Evolutionary conservation across 2,888 invertebrate genomes (phyloP).

Genomic region (Cyclophora punctaria): DNA sequence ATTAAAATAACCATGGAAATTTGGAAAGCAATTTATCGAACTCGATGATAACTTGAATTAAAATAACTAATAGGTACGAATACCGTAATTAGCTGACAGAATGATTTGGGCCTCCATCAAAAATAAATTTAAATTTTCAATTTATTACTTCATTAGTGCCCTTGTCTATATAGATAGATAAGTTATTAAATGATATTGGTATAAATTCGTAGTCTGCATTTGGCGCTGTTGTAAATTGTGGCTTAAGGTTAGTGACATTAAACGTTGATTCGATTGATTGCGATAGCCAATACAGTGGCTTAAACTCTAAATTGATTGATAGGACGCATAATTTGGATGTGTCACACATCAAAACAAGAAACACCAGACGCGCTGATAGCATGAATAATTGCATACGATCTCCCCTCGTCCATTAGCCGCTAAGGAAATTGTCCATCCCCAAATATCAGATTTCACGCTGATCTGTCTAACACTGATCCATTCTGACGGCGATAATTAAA

Average conservation of each 20-base stretch:
- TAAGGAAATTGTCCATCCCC: conserved; percentile 63
- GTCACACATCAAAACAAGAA: conserved; percentile 6
- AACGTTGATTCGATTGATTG: too few species aligned
- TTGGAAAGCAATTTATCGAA: conserved; percentile 15
- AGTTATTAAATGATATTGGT: too few species aligned
- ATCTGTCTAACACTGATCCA: conserved; percentile 67
- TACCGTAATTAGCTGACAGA: conserved; percentile 14
- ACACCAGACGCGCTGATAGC: conserved; percentile 32
- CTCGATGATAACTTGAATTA: conserved; percentile 16
- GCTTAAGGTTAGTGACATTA: too few species aligned
- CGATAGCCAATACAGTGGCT: too few species aligned
- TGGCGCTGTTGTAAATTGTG: too few species aligned
- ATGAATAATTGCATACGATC: conserved; percentile 43
- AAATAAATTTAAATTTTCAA: conserved; percentile 5
- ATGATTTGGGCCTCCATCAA: conserved; percentile 8
- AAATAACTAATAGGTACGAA: conserved; percentile 9
- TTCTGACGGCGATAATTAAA: conserved; percentile 67
- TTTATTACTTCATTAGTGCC: too few species aligned
- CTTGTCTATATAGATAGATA: too few species aligned
- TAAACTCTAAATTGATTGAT: neutral
- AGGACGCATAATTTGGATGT: neutral
- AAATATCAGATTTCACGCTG: conserved; percentile 72
- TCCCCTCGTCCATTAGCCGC: conserved; percentile 61
- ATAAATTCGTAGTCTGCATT: too few species aligned
- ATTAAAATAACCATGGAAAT: conserved; percentile 7